A percentile compares a stretch with the other conserved stretches of the same genome.
Evolutionary conservation across 1,140 invertebrate species (phyloP).

Genomic region (Whitmania pigra): DNA sequence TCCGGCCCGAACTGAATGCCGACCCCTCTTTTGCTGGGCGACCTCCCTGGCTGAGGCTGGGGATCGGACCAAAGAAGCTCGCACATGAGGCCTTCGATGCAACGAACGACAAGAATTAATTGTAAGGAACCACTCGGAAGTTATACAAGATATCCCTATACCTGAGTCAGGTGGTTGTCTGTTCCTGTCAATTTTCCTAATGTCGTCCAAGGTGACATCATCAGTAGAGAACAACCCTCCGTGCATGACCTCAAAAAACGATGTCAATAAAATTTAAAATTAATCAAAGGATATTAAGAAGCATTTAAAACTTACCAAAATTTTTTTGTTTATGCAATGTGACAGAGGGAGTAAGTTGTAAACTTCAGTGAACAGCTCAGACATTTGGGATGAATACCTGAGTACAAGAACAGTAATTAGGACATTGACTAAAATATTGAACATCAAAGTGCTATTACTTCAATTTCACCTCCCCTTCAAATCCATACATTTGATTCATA

Average conservation of each 20-base stretch:
- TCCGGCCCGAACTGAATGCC: slow-evolving; percentile 98
- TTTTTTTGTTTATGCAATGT: slow-evolving; percentile 81
- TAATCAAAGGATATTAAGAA: neutral
- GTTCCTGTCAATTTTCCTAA: slow-evolving; percentile 73
- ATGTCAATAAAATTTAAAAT: neutral
- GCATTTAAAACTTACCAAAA: slow-evolving; percentile 52
- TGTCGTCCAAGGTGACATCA: slow-evolving; percentile 77
- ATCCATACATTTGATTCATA: slow-evolving; percentile 99
- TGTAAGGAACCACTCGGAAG: neutral
- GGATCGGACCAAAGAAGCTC: slow-evolving; percentile 97
- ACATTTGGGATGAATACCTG: slow-evolving; percentile 67
- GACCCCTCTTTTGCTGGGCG: slow-evolving; percentile 88
- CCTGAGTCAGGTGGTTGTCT: slow-evolving; percentile 92
- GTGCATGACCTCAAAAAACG: slow-evolving; percentile 38
- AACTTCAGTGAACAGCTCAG: slow-evolving; percentile 91
- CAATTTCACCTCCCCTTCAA: slow-evolving; percentile 89
- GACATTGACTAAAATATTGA: no score
- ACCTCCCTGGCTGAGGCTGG: slow-evolving; percentile 66
- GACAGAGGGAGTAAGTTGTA: slow-evolving; percentile 93
- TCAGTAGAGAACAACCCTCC: slow-evolving; percentile 61
- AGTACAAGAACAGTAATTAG: neutral
- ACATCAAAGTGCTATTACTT: slow-evolving; percentile 62
- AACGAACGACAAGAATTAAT: neutral
- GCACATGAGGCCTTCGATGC: slow-evolving; percentile 68
- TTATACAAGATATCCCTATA: slow-evolving; percentile 27